phyloP scores from a whole-genome alignment of 2,888 invertebrate genomes.

The Idaea aversata region DNA sequence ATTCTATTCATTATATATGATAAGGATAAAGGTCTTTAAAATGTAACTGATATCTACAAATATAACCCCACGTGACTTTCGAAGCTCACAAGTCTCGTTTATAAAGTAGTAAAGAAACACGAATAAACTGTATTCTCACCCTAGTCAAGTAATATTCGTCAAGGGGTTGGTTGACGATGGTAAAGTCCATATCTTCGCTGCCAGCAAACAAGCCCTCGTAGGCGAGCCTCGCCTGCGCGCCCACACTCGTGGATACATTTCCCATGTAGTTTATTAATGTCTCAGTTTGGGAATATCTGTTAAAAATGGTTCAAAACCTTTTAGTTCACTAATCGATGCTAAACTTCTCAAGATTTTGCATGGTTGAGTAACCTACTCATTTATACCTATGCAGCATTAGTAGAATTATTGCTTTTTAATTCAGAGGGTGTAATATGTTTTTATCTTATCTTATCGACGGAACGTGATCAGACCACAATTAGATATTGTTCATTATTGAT shows the following conservation, averaged over 20 bases:
- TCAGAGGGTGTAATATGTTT: not conserved
- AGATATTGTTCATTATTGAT: not conserved
- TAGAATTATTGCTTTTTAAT: not conserved
- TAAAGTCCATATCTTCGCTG: constrained; percentile 45
- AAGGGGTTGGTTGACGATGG: constrained; percentile 42
- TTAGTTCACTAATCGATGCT: too few relatives aligned
- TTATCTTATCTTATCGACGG: not conserved
- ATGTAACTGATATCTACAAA: too few relatives aligned
- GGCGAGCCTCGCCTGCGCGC: constrained; percentile 46
- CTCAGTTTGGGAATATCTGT: constrained; percentile 58
- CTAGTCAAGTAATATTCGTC: constrained; percentile 63
- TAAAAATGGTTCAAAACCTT: not conserved
- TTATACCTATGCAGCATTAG: not conserved
- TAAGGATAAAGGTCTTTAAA: too few relatives aligned
- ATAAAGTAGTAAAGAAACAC: too few relatives aligned
- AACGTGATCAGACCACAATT: constrained; percentile 4
- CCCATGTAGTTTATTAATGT: constrained; percentile 56
- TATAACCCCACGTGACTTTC: too few relatives aligned
- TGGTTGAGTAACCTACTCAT: too few relatives aligned
- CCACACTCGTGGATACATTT: constrained; percentile 36
- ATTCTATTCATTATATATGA: too few relatives aligned
- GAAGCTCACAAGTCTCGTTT: too few relatives aligned
- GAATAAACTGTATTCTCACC: constrained; percentile 40
- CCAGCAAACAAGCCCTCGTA: constrained; percentile 49
- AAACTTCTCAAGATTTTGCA: too few relatives aligned